These are phyloP conservation scores for Pectinophora gossypiella DNA, from an alignment of 1,140 invertebrate species.

Conservation along the genomic window DNA sequence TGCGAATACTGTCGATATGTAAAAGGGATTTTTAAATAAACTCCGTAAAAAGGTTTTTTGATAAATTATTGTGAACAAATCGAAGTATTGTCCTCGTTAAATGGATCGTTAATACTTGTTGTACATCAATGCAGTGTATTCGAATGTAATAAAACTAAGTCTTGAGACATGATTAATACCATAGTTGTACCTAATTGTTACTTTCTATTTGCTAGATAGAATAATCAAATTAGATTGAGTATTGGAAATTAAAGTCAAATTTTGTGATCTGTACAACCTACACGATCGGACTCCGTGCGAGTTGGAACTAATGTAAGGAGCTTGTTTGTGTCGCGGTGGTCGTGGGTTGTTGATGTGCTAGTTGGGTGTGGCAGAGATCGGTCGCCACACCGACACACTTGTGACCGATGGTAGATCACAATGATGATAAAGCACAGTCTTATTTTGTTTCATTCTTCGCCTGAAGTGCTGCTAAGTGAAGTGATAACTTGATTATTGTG, in stretches of 20 bases:
- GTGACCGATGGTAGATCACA: neutral
- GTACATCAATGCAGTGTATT: slow-evolving; percentile 61
- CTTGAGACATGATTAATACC: slow-evolving; percentile 51
- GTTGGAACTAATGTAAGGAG: too few species aligned
- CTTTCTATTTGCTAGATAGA: slow-evolving; percentile 74
- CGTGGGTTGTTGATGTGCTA: too few species aligned
- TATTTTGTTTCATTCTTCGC: slow-evolving; percentile 31
- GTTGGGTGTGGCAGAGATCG: too few species aligned
- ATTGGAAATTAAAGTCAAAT: slow-evolving; percentile 49
- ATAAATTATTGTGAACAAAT: slow-evolving; percentile 63
- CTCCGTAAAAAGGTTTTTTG: slow-evolving; percentile 42
- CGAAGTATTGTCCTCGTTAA: slow-evolving; percentile 58
- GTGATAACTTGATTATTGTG: too few species aligned
- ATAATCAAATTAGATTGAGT: slow-evolving; percentile 72
- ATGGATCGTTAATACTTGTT: slow-evolving; percentile 61
- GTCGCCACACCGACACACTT: too few species aligned
- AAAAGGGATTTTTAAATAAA: slow-evolving; percentile 38
- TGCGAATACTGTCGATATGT: slow-evolving; percentile 45
- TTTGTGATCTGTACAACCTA: slow-evolving; percentile 43
- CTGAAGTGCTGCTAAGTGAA: slow-evolving; percentile 25
- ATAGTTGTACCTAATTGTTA: slow-evolving; percentile 73
- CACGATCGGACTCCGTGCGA: neutral
- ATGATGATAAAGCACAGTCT: slow-evolving; percentile 24
- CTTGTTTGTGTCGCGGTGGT: too few species aligned
- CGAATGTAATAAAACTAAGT: slow-evolving; percentile 58